These are phyloP conservation scores for Cricetomys ansorgei DNA, from an alignment of 2,113 vertebrate genomes.

Conservation along the genomic window DNA sequence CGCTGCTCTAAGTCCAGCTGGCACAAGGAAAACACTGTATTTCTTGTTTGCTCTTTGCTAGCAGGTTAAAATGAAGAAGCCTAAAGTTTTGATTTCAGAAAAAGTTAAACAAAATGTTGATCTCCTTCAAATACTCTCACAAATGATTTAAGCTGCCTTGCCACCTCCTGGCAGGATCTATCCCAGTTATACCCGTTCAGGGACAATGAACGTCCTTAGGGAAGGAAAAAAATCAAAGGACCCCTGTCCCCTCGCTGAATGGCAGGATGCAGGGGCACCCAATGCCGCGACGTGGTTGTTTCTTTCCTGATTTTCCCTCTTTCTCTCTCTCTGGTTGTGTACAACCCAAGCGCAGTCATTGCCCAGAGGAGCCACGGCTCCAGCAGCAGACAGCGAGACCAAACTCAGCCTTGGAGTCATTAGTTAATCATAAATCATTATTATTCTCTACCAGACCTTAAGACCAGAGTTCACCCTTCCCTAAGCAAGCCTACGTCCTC, in stretches of 20 bases:
- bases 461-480: slow-evolving; percentile 84
- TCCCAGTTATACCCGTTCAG: background rate
- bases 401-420: slow-evolving; percentile 34
- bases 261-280: background rate
- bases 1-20: background rate
- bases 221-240: background rate
- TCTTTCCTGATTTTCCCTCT: background rate
- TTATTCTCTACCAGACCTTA: slow-evolving; percentile 76
- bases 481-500: slow-evolving; percentile 76
- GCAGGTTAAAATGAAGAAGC: slow-evolving; percentile 5
- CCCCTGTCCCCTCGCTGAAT: background rate
- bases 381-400: background rate
- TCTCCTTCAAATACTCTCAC: background rate
- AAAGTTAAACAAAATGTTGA: background rate
- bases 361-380: slow-evolving; percentile 22
- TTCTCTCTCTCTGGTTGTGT: background rate
- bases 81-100: background rate
- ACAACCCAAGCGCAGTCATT: background rate
- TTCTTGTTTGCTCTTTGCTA: background rate
- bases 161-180: background rate
- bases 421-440: slow-evolving; percentile 85
- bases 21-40: background rate
- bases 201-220: background rate
- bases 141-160: background rate
- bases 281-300: background rate